Conservation (phyloP, 2,888 invertebrate species). For the Sarcophaga rosellei region DNA sequence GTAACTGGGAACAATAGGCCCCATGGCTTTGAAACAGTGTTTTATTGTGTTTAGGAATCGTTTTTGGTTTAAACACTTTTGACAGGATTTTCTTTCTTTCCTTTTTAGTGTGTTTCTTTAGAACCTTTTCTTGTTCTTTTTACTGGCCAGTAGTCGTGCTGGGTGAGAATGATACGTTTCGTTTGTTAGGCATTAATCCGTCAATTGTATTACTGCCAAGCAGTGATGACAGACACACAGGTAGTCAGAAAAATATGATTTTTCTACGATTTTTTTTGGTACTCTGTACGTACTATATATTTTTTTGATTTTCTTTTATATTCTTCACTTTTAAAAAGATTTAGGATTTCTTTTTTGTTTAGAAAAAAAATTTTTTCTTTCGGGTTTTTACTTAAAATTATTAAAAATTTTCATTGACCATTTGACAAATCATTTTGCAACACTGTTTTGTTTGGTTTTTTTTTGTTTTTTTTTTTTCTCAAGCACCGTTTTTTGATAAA, state of each 20-base stretch:
- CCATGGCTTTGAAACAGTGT: background rate
- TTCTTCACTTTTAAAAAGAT: background rate
- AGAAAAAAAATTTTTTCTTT: no score
- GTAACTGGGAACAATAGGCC: background rate
- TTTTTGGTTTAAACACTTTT: slow-evolving; percentile 22
- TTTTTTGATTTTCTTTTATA: slow-evolving; percentile 11
- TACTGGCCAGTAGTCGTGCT: slow-evolving; percentile 11
- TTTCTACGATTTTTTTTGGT: background rate
- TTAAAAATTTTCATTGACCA: background rate
- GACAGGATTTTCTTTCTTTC: background rate
- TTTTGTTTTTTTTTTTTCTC: slow-evolving; percentile 4
- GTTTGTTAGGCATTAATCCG: slow-evolving; percentile 44
- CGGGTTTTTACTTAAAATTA: slow-evolving; percentile 12
- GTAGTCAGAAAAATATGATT: slow-evolving; percentile 37
- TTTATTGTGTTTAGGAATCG: background rate
- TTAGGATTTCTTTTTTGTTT: background rate
- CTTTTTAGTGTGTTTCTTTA: background rate
- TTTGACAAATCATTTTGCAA: slow-evolving; percentile 3
- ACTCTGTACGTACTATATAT: slow-evolving; percentile 39
- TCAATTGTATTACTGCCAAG: slow-evolving; percentile 47
- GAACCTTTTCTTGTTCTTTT: slow-evolving; percentile 26
- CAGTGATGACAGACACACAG: slow-evolving; percentile 49
- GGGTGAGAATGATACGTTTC: slow-evolving; percentile 19
- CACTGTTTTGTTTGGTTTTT: slow-evolving; percentile 1
- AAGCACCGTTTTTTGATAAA: slow-evolving; percentile 39